Evolutionary conservation across 2,888 invertebrate species (phyloP).

Genomic region (Thymelicus lineola): DNA sequence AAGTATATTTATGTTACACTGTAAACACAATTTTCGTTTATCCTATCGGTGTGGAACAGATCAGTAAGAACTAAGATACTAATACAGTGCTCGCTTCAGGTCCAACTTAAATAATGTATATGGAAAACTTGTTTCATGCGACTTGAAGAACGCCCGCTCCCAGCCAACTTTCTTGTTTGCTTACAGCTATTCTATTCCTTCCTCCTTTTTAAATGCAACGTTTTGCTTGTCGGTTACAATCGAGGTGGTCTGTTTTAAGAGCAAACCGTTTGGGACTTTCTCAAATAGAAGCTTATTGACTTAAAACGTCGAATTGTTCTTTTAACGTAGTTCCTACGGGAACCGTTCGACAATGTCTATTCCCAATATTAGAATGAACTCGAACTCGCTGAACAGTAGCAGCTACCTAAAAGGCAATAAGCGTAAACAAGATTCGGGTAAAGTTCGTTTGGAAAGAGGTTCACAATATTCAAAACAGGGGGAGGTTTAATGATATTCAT

Average conservation of each 20-base stretch:
- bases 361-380: slow-evolving; percentile 60
- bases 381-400: slow-evolving; percentile 55
- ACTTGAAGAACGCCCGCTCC: slow-evolving; percentile 59
- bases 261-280: slow-evolving; percentile 69
- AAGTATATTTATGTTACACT: not conserved
- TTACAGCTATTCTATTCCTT: slow-evolving; percentile 70
- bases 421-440: slow-evolving; percentile 68
- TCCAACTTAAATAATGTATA: slow-evolving; percentile 78
- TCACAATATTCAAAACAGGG: slow-evolving; percentile 75
- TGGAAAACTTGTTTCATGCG: slow-evolving; percentile 72
- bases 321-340: slow-evolving; percentile 58
- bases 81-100: slow-evolving; percentile 66
- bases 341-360: slow-evolving; percentile 57
- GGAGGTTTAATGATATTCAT: slow-evolving; percentile 80
- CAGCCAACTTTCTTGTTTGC: slow-evolving; percentile 73
- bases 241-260: slow-evolving; percentile 68
- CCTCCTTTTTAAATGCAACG: slow-evolving; percentile 68
- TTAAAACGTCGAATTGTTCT: slow-evolving; percentile 64
- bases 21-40: not conserved
- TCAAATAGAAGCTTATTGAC: slow-evolving; percentile 72
- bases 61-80: slow-evolving; percentile 42
- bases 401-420: slow-evolving; percentile 65
- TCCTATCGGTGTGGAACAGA: not conserved
- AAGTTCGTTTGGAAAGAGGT: slow-evolving; percentile 64
- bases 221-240: slow-evolving; percentile 74